Evolutionary conservation across 2,113 vertebrate genomes (phyloP).

Genomic region (Neotoma lepida): DNA sequence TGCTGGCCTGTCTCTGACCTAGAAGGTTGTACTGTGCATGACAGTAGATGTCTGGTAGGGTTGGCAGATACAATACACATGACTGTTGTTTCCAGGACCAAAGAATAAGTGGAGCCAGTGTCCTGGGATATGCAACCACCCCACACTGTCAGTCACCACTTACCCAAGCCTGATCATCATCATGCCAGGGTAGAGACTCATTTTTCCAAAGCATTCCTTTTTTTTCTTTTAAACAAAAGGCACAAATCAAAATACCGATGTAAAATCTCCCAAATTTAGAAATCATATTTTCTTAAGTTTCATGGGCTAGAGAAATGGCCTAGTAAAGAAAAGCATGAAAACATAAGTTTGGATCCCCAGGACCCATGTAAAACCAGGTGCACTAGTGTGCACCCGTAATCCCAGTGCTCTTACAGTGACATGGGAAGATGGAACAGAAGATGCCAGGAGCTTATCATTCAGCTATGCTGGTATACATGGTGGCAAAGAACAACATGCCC

Average conservation of each 20-base stretch:
- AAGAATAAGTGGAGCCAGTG: rapidly evolving
- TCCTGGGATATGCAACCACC: background rate
- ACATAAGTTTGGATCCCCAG: background rate
- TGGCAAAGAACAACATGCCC: no score
- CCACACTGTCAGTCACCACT: background rate
- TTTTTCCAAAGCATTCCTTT: background rate
- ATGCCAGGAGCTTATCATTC: background rate
- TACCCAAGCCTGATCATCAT: background rate
- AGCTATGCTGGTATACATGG: no score
- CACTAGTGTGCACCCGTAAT: background rate
- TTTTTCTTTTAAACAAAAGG: background rate
- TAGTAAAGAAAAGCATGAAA: background rate
- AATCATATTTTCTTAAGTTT: background rate
- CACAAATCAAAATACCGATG: background rate
- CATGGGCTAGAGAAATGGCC: background rate
- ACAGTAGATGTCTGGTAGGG: background rate
- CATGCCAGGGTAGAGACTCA: background rate
- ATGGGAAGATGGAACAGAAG: background rate
- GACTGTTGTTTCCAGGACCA: background rate
- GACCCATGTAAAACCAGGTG: no score
- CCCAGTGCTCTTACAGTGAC: background rate
- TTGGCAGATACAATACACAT: background rate
- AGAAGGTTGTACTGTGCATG: background rate
- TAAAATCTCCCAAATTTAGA: background rate
- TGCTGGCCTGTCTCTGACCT: background rate